Percentiles rank a stretch among this genome's conserved stretches.
These are phyloP conservation scores for Elmis aenea DNA, from an alignment of 2,888 invertebrate species.

Conservation along the genomic window DNA sequence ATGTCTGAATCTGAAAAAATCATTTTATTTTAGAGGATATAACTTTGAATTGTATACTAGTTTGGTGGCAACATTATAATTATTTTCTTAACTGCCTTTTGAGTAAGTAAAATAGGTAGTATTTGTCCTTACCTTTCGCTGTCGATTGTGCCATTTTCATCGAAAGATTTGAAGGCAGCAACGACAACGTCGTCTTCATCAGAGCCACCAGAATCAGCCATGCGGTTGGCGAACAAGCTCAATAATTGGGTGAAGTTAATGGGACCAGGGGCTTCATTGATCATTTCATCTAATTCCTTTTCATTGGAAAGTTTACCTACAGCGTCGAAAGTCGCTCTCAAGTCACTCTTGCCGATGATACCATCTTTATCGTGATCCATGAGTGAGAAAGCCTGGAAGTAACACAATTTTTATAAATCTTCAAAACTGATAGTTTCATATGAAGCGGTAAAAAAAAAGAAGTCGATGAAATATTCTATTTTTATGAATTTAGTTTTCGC, in stretches of 20 bases:
- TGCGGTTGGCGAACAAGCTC: slow-evolving; percentile 86
- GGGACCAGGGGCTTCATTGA: slow-evolving; percentile 81
- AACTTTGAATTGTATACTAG: background rate
- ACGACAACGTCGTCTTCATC: slow-evolving; percentile 90
- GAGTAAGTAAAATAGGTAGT: background rate
- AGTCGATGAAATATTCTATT: too few relatives aligned
- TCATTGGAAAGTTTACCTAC: slow-evolving; percentile 85
- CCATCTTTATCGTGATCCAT: slow-evolving; percentile 93
- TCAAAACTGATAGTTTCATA: background rate
- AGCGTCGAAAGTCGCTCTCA: slow-evolving; percentile 87
- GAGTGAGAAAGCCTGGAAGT: slow-evolving; percentile 78
- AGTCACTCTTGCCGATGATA: slow-evolving; percentile 73
- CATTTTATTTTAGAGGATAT: too few relatives aligned
- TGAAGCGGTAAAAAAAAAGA: too few relatives aligned
- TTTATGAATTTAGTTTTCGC: background rate
- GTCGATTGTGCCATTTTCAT: slow-evolving; percentile 83
- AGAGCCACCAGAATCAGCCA: slow-evolving; percentile 81
- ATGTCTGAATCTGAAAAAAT: slow-evolving; percentile 66
- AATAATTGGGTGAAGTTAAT: slow-evolving; percentile 94
- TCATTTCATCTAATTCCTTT: slow-evolving; percentile 88
- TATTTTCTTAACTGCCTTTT: background rate
- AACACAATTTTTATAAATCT: too few relatives aligned
- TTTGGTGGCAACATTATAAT: background rate
- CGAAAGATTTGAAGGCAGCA: slow-evolving; percentile 89
- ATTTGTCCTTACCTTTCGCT: slow-evolving; percentile 67